These are phyloP conservation scores for Agonopterix subpropinquella DNA, from an alignment of 2,888 invertebrate genomes.

Conservation along the genomic window DNA sequence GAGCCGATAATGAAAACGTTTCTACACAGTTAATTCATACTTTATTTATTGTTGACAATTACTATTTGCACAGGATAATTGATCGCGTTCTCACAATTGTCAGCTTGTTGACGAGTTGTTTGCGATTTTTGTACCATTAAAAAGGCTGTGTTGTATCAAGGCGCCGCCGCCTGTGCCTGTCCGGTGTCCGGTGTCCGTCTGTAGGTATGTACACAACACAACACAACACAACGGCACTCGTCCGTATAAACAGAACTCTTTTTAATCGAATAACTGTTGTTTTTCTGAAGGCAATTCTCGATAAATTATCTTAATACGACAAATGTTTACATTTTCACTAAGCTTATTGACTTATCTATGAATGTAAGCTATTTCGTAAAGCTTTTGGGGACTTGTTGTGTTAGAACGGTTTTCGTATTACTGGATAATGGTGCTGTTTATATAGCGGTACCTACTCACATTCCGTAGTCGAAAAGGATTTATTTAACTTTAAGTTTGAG, in stretches of 20 bases:
- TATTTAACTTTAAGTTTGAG: background rate
- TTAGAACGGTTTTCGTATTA: slow-evolving; percentile 40
- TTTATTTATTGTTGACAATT: slow-evolving; percentile 68
- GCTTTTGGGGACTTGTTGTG: slow-evolving; percentile 33
- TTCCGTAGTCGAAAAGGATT: slow-evolving; percentile 15
- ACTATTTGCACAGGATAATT: slow-evolving; percentile 71
- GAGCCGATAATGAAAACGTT: slow-evolving; percentile 68
- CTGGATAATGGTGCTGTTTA: slow-evolving; percentile 37
- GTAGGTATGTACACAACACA: background rate
- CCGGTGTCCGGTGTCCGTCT: background rate
- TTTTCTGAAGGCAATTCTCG: slow-evolving; percentile 36
- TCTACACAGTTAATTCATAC: slow-evolving; percentile 52
- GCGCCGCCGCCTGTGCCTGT: slow-evolving; percentile 33
- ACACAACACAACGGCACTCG: slow-evolving; percentile 24
- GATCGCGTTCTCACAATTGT: slow-evolving; percentile 74
- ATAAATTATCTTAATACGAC: slow-evolving; percentile 60
- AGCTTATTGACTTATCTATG: slow-evolving; percentile 45
- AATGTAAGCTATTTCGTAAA: slow-evolving; percentile 35
- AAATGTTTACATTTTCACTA: slow-evolving; percentile 54
- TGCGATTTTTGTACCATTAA: slow-evolving; percentile 56
- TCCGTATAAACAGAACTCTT: slow-evolving; percentile 33
- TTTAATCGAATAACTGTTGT: slow-evolving; percentile 30
- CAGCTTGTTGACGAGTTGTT: slow-evolving; percentile 58
- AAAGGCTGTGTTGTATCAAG: slow-evolving; percentile 38
- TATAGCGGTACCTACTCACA: slow-evolving; percentile 45